Evolutionary conservation across 2,888 invertebrate genomes (phyloP), one percentile per base, ranked within the genome.

Genomic region (Lampropteryx suffumata): DNA sequence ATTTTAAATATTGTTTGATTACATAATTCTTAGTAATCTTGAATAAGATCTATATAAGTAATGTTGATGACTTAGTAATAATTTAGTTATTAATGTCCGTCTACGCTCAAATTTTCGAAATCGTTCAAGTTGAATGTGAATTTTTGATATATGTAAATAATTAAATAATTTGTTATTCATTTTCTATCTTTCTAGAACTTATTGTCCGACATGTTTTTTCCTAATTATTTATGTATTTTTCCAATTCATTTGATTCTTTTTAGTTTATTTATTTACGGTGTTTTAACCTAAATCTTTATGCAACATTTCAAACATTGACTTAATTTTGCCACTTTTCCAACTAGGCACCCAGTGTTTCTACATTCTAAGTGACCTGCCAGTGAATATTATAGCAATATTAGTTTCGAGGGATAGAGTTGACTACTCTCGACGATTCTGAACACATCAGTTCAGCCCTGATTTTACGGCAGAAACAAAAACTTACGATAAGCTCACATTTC

Each of bases 71-170:
- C 12, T 17, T 52, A 52, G 29, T 33, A 4, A 12, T 21, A 21
- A 39, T 34, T 9, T 52, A 44, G 48, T 9, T 42, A 11, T 12
- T 35, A 48, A 28, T 12, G 39, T 48, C 52, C 51, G 51, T 51
- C 48, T 52, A 48, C 26, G 44, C 47, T 27, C 44, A 53, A 48
- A 36, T 12, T 47, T 44, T 32, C 36, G 21, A 33, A 29, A 27
- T 21, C 14, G 14, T 37, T 45, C 30, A 17, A 21, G 32, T 28
- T 17, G 17, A 17, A 42, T 47, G 33, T 13, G 24, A 32, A 9
- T 40, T 50, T 55, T 47, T 40, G 46, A 48, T 55, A 29, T 43
- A 42, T 62, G 60, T 60, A 57, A 53, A 60, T 58, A 62, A 33
- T 55, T 44, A n/a, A n/a, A n/a, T n/a, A 13, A 30, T 39, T 47